Evolutionary conservation across 2,888 invertebrate species (phyloP).

Genomic region (Azorinus chamasolen): DNA sequence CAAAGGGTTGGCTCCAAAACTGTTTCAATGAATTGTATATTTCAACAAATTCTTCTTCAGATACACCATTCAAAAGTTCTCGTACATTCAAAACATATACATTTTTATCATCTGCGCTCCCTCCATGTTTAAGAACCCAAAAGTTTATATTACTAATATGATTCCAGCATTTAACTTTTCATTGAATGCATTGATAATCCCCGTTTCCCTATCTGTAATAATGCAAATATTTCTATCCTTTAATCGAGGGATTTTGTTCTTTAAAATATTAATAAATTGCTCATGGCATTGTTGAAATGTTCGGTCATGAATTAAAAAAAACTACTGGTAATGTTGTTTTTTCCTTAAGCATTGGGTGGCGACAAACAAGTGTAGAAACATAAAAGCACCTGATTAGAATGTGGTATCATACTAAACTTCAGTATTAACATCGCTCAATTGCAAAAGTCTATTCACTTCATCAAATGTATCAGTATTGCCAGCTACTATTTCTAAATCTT

Average conservation of each 20-base stretch:
- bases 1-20: constrained; percentile 25
- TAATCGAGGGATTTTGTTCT: constrained; percentile 30
- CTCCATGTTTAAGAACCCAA: constrained; percentile 37
- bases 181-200: constrained; percentile 41
- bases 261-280: constrained; percentile 27
- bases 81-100: constrained; percentile 27
- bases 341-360: no score
- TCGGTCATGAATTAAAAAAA: constrained; percentile 43
- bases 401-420: constrained; percentile 47
- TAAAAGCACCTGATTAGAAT: constrained; percentile 24
- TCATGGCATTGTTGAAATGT: constrained; percentile 50
- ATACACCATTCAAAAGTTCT: constrained; percentile 13
- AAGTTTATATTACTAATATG: constrained; percentile 45
- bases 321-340: constrained; percentile 28
- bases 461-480: constrained; percentile 34
- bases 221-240: constrained; percentile 13
- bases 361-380: constrained; percentile 27
- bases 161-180: constrained; percentile 40
- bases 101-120: constrained; percentile 28
- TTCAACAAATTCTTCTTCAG: constrained; percentile 10
- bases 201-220: constrained; percentile 43
- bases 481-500: constrained; percentile 43
- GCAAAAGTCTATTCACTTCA: constrained; percentile 34
- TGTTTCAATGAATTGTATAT: constrained; percentile 2
- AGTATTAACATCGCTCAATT: constrained; percentile 14